Conservation (phyloP, 2,888 invertebrate genomes). For the Laothoe populi region DNA sequence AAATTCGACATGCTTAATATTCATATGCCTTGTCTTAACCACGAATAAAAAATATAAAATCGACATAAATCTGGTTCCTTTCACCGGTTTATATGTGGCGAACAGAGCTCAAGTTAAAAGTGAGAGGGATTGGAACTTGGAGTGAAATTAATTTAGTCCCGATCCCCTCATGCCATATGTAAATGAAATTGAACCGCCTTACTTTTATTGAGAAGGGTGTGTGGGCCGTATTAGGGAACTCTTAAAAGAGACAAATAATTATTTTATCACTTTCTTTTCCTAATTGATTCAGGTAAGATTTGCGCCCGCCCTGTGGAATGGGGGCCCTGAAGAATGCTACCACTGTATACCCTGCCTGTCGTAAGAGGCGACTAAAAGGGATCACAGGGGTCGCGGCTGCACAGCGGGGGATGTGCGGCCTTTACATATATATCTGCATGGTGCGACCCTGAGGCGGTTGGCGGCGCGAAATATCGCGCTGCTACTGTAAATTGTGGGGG, state of each 20-base stretch:
- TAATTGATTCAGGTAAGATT: neutral
- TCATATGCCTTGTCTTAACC: neutral
- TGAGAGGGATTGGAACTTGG: constrained; percentile 53
- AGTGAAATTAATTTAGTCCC: constrained; percentile 58
- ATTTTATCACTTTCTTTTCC: neutral
- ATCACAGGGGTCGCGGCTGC: too few species aligned
- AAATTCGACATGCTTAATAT: neutral
- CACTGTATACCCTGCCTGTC: too few species aligned
- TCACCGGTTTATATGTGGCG: constrained; percentile 39
- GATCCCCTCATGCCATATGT: constrained; percentile 61
- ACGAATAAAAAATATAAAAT: constrained; percentile 11
- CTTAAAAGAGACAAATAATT: too few species aligned
- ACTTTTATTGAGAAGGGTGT: constrained; percentile 47
- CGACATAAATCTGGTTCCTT: constrained; percentile 35
- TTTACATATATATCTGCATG: too few species aligned
- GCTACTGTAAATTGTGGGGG: too few species aligned
- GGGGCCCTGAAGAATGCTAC: too few species aligned
- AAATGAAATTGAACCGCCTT: constrained; percentile 65
- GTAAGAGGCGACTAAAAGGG: too few species aligned
- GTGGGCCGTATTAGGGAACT: constrained; percentile 28
- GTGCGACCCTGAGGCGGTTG: too few species aligned
- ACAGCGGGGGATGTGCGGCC: too few species aligned
- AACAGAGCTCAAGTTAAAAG: constrained; percentile 53
- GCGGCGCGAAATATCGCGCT: too few species aligned
- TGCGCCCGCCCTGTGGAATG: too few species aligned